Evolutionary conservation across 2,113 vertebrate species (phyloP), one percentile per base, ranked within the genome.

Genomic region (Synodontis membranacea): DNA sequence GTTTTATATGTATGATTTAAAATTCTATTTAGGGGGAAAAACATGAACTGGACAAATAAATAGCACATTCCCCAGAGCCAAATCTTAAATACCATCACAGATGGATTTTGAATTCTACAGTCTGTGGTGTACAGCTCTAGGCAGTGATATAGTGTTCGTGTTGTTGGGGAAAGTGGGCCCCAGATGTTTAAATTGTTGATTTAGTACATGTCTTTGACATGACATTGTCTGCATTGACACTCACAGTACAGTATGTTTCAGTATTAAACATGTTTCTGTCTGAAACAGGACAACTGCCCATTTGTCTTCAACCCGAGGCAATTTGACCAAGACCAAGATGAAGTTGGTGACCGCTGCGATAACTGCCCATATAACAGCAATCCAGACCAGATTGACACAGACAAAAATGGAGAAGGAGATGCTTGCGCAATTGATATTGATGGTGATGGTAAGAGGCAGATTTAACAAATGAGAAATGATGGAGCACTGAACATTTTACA

Each of bases 351-450:
- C 89, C 92, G 95, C 80, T 99, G 98, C 92, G 98, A 99, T 92
- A 99, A 99, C 94, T 99, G 98, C 86, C 96, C 97, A 46, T 97
- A 96, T 87, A 96, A 97, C 93, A 96, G 96, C 90, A 99, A 99
- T 92, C 95, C 98, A 37, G 97, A 99, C 86, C 98, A 99, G 93
- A 96, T 94, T 0, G 98, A 99, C 92, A 99, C 98, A 0, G 98
- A 99, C 92, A 96, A 93, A 92, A 99, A 99, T 0, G 97, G 98
- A 82, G 98, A 99, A 92, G 98, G 98, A 48, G 98, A 99, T 17
- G 97, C 97, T 60, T 99, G 98, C 52, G 97, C 98, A 23, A 92
- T 97, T 42, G 98, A 99, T 92, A 99, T 99, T 23, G 98, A 99
- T 42, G 98, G 98, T 19, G 98, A 99, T 46, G 97, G 98, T 99